phyloP scores from a whole-genome alignment of 2,113 vertebrate genomes.

The Barnardius zonarius region DNA sequence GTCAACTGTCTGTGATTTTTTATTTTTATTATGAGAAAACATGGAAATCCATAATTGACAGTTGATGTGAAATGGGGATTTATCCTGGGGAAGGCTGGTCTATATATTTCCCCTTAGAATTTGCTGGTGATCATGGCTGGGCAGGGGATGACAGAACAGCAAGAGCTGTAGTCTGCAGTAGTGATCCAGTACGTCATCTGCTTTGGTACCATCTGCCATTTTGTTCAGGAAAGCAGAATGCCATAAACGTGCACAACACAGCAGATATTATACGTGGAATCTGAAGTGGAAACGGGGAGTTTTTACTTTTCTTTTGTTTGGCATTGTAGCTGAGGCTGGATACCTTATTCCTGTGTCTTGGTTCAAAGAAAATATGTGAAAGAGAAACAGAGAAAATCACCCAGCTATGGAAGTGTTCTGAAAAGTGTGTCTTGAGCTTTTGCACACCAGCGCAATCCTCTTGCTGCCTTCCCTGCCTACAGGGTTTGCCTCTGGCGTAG shows the following conservation, averaged over 20 bases:
- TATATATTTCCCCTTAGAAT: neutral
- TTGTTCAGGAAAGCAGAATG: neutral
- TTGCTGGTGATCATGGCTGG: neutral
- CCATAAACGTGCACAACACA: too few species aligned
- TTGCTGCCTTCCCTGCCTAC: neutral
- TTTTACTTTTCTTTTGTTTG: neutral
- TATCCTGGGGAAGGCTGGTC: neutral
- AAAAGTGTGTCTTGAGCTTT: neutral
- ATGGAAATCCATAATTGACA: neutral
- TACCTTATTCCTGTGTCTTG: neutral
- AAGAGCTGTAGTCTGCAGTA: neutral
- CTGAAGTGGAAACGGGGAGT: neutral
- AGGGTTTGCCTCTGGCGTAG: neutral
- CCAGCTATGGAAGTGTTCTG: neutral
- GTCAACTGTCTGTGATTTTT: neutral
- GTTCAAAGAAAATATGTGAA: neutral
- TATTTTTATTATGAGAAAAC: neutral
- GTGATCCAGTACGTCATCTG: fast-evolving
- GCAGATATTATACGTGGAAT: neutral
- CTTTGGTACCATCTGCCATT: neutral
- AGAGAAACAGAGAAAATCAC: neutral
- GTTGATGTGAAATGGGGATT: neutral
- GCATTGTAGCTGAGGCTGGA: neutral
- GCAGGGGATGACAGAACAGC: neutral
- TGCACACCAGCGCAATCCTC: too few species aligned